Evolutionary conservation across 1,140 invertebrate species (phyloP).

Genomic region (Chymomyza costata): DNA sequence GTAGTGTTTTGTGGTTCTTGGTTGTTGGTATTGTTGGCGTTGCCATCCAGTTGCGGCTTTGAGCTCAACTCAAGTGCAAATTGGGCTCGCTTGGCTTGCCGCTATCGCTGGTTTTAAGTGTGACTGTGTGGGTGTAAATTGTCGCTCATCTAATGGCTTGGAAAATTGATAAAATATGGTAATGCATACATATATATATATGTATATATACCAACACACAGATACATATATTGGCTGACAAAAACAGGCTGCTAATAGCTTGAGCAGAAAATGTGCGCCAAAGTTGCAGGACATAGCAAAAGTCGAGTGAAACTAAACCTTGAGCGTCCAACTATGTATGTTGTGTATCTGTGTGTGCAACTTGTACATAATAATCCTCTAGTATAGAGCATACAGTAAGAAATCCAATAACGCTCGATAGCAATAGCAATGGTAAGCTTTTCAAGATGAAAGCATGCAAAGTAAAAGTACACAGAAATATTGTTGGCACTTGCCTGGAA

Average conservation of each 20-base stretch:
- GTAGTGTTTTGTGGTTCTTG: conserved; percentile 2
- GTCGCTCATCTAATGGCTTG: conserved; percentile 70
- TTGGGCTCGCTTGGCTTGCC: conserved; percentile 56
- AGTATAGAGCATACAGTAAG: conserved; percentile 66
- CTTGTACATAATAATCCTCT: conserved; percentile 71
- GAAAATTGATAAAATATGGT: conserved; percentile 74
- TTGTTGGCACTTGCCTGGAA: conserved; percentile 67
- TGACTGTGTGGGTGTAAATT: conserved; percentile 69
- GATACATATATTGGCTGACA: conserved; percentile 48
- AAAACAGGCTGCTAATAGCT: conserved; percentile 73
- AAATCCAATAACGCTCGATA: conserved; percentile 71
- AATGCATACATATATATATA: conserved; percentile 53
- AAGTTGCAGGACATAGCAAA: conserved; percentile 71
- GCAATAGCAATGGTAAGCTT: conserved; percentile 49
- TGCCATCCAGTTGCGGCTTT: conserved; percentile 32
- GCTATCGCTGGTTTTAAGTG: conserved; percentile 66
- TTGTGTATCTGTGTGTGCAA: conserved; percentile 23
- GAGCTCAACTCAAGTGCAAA: conserved; percentile 61
- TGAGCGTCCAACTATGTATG: conserved; percentile 18
- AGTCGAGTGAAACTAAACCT: conserved; percentile 67
- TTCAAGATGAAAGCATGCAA: conserved; percentile 65
- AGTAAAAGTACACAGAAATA: conserved; percentile 54
- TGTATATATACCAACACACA: conserved; percentile 23
- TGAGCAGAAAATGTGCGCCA: conserved; percentile 70
- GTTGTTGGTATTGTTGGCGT: conserved; percentile 21